Conservation (phyloP, 2,797 vertebrate genomes). For the Clarias pachynema region DNA sequence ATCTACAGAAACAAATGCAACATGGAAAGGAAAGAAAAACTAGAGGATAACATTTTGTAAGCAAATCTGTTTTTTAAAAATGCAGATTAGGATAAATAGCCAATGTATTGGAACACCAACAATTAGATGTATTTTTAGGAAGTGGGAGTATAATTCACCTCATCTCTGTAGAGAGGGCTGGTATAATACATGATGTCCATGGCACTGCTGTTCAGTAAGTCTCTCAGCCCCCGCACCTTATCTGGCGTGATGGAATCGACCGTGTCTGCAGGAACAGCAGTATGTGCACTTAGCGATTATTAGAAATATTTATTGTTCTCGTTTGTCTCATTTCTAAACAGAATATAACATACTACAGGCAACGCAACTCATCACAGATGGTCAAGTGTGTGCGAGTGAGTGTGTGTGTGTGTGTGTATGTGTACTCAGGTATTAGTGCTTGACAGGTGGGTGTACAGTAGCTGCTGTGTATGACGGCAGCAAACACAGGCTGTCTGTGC, state of each 20-base stretch:
- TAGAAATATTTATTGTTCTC: background rate
- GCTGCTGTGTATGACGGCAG: background rate
- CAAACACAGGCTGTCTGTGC: background rate
- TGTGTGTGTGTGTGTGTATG: background rate
- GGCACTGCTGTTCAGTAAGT: conserved; percentile 97
- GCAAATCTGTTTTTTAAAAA: background rate
- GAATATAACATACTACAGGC: background rate
- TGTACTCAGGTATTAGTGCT: conserved; percentile 3
- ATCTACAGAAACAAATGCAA: conserved; percentile 75
- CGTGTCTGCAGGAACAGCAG: conserved; percentile 78
- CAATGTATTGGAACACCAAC: background rate
- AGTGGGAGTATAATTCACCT: conserved; percentile 73
- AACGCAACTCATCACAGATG: background rate
- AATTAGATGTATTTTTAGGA: conserved; percentile 2
- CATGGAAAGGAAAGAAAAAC: background rate
- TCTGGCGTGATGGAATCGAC: conserved; percentile 98
- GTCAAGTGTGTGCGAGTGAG: background rate
- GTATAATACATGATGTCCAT: conserved; percentile 99
- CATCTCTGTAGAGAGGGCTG: conserved; percentile 95
- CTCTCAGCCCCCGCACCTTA: conserved; percentile 92
- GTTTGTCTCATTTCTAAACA: background rate
- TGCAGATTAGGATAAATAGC: background rate
- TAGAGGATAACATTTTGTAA: background rate
- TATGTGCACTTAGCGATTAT: background rate
- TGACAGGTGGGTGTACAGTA: background rate